These are phyloP conservation scores for Zaprionus taronus DNA, from an alignment of 1,140 invertebrate species.

Conservation along the genomic window DNA sequence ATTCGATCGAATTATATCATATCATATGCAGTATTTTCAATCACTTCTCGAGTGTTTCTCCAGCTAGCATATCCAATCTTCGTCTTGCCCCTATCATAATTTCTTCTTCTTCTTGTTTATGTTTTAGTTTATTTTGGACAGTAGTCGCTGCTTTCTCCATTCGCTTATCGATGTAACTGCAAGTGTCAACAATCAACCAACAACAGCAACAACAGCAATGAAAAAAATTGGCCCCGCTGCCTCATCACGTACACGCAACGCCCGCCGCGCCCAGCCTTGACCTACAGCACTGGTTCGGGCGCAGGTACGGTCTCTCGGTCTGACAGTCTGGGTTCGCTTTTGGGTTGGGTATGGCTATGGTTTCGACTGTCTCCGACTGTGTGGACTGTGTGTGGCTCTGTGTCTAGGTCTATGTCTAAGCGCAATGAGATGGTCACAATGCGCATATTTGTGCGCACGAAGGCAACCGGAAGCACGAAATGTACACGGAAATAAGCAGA, in stretches of 20 bases:
- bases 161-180: constrained; percentile 55
- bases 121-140: constrained; percentile 20
- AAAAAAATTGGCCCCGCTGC: constrained; percentile 38
- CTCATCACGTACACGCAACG: constrained; percentile 67
- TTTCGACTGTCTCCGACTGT: not conserved
- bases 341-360: constrained; percentile 7
- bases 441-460: constrained; percentile 17
- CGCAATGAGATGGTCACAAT: constrained; percentile 6
- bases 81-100: not conserved
- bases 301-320: constrained; percentile 12
- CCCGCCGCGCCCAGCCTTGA: constrained; percentile 80
- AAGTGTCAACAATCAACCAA: constrained; percentile 43
- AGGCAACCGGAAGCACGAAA: constrained; percentile 19
- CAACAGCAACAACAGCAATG: constrained; percentile 25
- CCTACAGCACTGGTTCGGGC: constrained; percentile 72
- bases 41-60: not conserved
- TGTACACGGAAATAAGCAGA: not conserved
- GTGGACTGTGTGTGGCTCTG: not conserved
- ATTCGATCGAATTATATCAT: not conserved
- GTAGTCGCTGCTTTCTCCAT: constrained; percentile 43
- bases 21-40: not conserved
- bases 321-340: not conserved
- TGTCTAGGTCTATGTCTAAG: constrained; percentile 13
- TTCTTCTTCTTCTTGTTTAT: not conserved
- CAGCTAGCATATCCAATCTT: not conserved